Conservation (phyloP, 2,797 vertebrate genomes). For the Siniperca undulata region DNA sequence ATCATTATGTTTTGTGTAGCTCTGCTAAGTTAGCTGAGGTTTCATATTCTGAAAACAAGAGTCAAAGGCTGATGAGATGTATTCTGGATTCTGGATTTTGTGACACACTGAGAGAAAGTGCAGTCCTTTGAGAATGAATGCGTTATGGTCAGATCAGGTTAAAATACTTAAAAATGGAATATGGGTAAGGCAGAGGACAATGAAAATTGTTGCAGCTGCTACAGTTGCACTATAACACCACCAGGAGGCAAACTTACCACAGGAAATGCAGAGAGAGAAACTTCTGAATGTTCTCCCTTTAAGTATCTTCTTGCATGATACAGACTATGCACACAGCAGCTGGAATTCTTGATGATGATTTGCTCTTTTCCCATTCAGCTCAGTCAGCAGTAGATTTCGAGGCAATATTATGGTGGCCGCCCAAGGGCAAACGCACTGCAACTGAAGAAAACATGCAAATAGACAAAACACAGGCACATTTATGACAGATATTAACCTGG, state of each 20-base stretch:
- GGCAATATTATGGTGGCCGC: background rate
- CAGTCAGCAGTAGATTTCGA: conserved; percentile 9
- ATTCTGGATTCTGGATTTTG: background rate
- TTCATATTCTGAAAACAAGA: background rate
- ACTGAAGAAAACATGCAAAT: too few relatives aligned
- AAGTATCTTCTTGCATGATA: conserved; percentile 14
- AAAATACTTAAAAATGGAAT: background rate
- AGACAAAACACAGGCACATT: too few relatives aligned
- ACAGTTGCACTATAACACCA: conserved; percentile 39
- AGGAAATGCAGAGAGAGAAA: background rate
- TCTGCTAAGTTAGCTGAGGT: background rate
- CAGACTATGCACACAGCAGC: conserved; percentile 11
- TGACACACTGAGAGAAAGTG: background rate
- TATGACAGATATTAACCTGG: too few relatives aligned
- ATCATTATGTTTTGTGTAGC: background rate
- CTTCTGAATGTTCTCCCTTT: background rate
- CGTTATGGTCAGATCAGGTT: background rate
- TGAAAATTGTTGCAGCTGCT: background rate
- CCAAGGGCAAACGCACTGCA: too few relatives aligned
- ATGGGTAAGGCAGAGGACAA: too few relatives aligned
- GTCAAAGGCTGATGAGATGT: background rate
- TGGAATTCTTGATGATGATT: background rate
- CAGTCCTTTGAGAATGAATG: background rate
- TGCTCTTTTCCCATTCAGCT: background rate
- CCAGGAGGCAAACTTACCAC: conserved; percentile 44